Conservation (phyloP, 2,797 vertebrate species). For the Botia almorhae region DNA sequence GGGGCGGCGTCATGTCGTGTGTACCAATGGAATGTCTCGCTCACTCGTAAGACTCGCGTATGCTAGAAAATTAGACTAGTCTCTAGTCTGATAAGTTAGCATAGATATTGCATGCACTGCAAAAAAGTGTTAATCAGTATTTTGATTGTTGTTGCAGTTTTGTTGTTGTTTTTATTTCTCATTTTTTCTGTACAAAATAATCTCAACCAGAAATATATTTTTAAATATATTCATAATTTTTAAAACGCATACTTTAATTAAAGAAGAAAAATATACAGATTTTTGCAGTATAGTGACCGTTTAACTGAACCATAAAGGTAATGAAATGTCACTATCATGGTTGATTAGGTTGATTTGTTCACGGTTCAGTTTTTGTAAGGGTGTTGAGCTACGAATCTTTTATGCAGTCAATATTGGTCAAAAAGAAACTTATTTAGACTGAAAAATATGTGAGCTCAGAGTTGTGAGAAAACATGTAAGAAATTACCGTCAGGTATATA, state of each 20-base stretch:
- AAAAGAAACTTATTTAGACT: too few relatives aligned
- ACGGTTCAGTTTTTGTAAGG: background rate
- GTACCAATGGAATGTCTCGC: constrained; percentile 54
- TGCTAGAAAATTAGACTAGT: background rate
- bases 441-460: constrained; percentile 53
- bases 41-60: constrained; percentile 26
- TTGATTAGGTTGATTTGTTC: too few relatives aligned
- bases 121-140: background rate
- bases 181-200: background rate
- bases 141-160: too few relatives aligned
- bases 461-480: constrained; percentile 56
- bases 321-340: too few relatives aligned
- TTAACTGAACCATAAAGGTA: too few relatives aligned
- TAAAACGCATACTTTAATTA: too few relatives aligned
- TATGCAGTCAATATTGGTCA: background rate
- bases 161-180: background rate
- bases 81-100: background rate
- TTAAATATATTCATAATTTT: too few relatives aligned
- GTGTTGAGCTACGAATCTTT: too few relatives aligned
- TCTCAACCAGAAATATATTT: too few relatives aligned
- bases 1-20: constrained; percentile 44
- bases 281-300: too few relatives aligned
- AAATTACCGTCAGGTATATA: constrained; percentile 39
- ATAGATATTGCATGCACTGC: background rate
- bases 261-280: too few relatives aligned